Evolutionary conservation across 2,797 vertebrate genomes (phyloP).

Genomic region (Macrochelys suwanniensis): DNA sequence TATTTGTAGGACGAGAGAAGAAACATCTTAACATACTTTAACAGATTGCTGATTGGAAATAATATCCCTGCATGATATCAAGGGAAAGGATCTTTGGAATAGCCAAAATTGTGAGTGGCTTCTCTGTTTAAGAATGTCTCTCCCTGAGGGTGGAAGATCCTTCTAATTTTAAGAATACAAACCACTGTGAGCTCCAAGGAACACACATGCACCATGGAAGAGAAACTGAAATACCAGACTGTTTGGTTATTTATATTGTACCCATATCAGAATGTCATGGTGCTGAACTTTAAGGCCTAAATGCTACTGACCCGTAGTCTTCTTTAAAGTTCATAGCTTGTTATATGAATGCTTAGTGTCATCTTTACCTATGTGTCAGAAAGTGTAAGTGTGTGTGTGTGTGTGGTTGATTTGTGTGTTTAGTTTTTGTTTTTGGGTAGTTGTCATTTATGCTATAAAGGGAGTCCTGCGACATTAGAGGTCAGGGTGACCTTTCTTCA

Average conservation of each 20-base stretch:
- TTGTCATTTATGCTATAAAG: conserved; percentile 4
- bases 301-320: neutral
- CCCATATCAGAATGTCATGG: neutral
- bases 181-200: neutral
- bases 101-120: fast-evolving
- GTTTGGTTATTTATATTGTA: neutral
- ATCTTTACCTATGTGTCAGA: neutral
- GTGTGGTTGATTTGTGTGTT: neutral
- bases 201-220: neutral
- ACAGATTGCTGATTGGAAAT: neutral
- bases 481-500: conserved; percentile 38
- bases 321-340: neutral
- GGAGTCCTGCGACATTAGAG: neutral
- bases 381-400: neutral
- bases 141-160: neutral
- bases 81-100: neutral
- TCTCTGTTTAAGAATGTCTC: neutral
- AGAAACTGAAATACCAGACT: neutral
- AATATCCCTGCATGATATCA: neutral
- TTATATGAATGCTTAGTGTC: neutral
- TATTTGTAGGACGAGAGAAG: neutral
- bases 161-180: neutral
- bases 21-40: neutral
- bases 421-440: neutral
- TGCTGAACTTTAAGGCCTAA: neutral